These are phyloP conservation scores for Monopis laevigella DNA, from an alignment of 2,888 invertebrate genomes.

Conservation along the genomic window DNA sequence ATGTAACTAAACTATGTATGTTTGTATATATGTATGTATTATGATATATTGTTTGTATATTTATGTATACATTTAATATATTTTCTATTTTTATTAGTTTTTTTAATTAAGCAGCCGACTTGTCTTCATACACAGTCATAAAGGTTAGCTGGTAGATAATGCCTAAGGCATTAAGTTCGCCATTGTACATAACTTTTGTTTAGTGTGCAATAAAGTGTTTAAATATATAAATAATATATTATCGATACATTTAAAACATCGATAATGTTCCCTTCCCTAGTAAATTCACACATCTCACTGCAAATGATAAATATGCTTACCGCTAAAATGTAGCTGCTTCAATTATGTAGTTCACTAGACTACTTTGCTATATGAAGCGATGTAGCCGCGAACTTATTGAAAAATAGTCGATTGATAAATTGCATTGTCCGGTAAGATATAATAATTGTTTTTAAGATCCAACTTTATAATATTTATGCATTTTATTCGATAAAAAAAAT, in stretches of 20 bases:
- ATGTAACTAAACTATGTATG: no score
- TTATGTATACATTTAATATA: no score
- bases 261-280: conserved; percentile 18
- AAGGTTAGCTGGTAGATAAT: no score
- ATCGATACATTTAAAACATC: conserved; percentile 18
- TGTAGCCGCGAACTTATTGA: conserved; percentile 19
- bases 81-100: no score
- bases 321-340: conserved; percentile 31
- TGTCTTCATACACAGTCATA: no score
- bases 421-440: conserved; percentile 16
- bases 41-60: no score
- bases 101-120: no score
- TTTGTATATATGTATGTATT: no score
- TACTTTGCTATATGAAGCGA: conserved; percentile 19
- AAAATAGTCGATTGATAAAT: conserved; percentile 24
- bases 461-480: conserved; percentile 13
- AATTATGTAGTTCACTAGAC: conserved; percentile 25
- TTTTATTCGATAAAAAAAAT: conserved; percentile 7
- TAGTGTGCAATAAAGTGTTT: no score
- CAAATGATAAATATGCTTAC: conserved; percentile 50
- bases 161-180: no score
- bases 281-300: conserved; percentile 37
- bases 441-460: conserved; percentile 24
- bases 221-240: conserved; percentile 3
- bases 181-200: no score